Evolutionary conservation across 2,797 vertebrate genomes (phyloP).

Genomic region (Poeciliopsis infans): DNA sequence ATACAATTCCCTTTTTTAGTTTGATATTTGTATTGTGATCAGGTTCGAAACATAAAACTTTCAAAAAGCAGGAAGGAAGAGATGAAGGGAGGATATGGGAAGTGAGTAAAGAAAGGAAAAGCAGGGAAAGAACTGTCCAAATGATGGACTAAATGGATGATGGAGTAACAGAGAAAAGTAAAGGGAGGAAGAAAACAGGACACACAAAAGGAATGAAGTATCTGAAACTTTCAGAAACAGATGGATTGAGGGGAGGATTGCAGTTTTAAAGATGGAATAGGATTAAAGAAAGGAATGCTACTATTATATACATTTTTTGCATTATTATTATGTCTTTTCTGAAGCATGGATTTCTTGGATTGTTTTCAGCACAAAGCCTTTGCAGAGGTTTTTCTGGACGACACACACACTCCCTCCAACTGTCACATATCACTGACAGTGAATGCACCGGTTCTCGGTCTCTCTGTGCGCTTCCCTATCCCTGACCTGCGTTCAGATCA

Average conservation of each 20-base stretch:
- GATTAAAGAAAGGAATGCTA: neutral
- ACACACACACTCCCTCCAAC: conserved; percentile 88
- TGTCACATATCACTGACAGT: conserved; percentile 89
- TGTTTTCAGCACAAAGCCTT: conserved; percentile 93
- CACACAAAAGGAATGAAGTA: neutral
- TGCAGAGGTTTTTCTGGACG: conserved; percentile 96
- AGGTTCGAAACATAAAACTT: neutral
- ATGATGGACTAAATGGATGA: neutral
- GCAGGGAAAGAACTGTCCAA: neutral
- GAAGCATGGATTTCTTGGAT: neutral
- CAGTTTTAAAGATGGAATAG: neutral
- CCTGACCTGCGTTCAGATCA: conserved; percentile 97
- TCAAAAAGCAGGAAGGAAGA: neutral
- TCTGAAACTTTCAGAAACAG: neutral
- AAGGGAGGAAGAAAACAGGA: neutral
- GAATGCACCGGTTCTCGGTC: conserved; percentile 85
- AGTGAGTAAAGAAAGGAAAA: neutral
- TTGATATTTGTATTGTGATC: neutral
- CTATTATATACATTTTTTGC: neutral
- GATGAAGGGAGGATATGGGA: neutral
- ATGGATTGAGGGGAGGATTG: neutral
- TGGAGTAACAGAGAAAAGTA: neutral
- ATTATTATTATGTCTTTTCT: neutral
- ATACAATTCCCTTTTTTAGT: neutral
- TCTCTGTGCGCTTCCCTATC: conserved; percentile 95